phyloP scores from a whole-genome alignment of 2,113 vertebrate genomes.

The Nerophis lumbriciformis region DNA sequence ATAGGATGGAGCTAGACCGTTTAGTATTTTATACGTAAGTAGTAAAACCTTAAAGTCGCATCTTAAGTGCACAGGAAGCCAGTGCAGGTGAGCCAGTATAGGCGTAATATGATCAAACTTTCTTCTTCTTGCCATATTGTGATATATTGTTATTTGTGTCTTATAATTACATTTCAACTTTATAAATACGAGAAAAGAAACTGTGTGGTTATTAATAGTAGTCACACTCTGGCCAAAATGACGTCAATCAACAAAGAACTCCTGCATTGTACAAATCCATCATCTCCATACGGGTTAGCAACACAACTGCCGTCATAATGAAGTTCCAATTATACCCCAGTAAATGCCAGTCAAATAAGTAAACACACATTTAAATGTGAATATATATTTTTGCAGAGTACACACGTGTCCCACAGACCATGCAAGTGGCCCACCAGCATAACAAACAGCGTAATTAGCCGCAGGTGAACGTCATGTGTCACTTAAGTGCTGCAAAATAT shows the following conservation, averaged over 20 bases:
- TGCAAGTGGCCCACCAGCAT: constrained; percentile 33
- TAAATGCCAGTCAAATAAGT: constrained; percentile 4
- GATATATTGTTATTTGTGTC: neutral
- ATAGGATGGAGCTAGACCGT: too few relatives aligned
- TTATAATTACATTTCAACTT: neutral
- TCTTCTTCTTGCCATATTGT: neutral
- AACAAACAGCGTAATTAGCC: constrained; percentile 58
- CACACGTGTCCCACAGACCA: constrained; percentile 4
- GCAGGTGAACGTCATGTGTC: constrained; percentile 52
- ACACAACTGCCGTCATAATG: constrained; percentile 14
- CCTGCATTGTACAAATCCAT: constrained; percentile 1
- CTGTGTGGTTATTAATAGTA: neutral
- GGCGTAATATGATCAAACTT: too few relatives aligned
- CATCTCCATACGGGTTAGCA: neutral
- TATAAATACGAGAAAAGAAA: neutral
- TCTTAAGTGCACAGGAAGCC: too few relatives aligned
- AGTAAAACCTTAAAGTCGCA: too few relatives aligned
- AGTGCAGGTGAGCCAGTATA: too few relatives aligned
- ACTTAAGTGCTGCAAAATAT: constrained; percentile 34
- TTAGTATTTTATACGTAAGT: too few relatives aligned
- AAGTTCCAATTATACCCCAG: constrained; percentile 6
- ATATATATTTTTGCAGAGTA: constrained; percentile 12
- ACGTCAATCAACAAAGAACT: constrained; percentile 1
- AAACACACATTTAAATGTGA: constrained; percentile 31
- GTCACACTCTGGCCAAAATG: neutral